Evolutionary conservation across 2,888 invertebrate species (phyloP).

Genomic region (Sepioteuthis lessoniana): DNA sequence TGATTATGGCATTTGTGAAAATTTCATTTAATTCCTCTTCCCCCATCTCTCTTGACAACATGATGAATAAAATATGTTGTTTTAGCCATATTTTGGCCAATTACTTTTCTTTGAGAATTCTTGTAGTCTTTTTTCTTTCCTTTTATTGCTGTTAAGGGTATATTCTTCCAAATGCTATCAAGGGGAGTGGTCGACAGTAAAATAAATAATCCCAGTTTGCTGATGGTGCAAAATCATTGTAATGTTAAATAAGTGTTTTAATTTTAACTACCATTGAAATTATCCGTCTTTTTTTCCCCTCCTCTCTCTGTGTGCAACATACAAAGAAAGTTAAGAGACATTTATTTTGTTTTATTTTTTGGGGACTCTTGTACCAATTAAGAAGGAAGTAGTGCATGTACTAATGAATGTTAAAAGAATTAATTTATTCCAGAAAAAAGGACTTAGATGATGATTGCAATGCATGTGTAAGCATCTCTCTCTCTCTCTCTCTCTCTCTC

Average conservation of each 20-base stretch:
- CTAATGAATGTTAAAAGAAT: background rate
- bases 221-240: constrained; percentile 14
- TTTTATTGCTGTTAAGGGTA: background rate
- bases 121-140: background rate
- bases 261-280: constrained; percentile 33
- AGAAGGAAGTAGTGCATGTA: constrained; percentile 13
- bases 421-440: background rate
- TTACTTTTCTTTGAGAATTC: constrained; percentile 8
- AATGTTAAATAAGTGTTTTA: constrained; percentile 33
- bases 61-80: constrained; percentile 33
- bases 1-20: constrained; percentile 33
- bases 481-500: too few species aligned
- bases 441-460: background rate
- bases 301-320: background rate
- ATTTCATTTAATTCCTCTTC: background rate
- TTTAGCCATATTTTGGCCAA: constrained; percentile 4
- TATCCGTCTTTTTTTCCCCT: background rate
- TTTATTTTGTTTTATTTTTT: background rate
- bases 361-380: constrained; percentile 7
- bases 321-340: background rate
- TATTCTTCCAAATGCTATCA: background rate
- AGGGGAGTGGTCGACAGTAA: constrained; percentile 23
- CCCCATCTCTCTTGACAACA: background rate
- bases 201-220: constrained; percentile 8
- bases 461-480: background rate